Conservation (phyloP, 2,888 invertebrate species). For the Argynnis bischoffii region DNA sequence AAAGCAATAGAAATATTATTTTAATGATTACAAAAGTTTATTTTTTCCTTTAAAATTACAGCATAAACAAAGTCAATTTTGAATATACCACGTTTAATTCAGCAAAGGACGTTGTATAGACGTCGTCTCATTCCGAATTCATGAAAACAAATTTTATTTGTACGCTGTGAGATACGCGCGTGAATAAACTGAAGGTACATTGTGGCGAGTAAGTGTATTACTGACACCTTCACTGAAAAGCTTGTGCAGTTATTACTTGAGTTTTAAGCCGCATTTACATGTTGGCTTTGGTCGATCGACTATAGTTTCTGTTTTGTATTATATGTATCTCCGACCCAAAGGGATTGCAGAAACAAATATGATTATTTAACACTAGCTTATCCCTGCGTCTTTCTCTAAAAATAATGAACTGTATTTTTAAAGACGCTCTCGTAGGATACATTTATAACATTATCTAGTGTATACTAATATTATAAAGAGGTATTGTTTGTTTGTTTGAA, state of each 20-base stretch:
- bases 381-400: no score
- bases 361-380: no score
- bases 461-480: no score
- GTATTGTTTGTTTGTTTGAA: no score
- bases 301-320: neutral
- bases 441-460: no score
- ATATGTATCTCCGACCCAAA: neutral
- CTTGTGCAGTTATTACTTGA: slow-evolving; percentile 9
- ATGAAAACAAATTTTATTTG: slow-evolving; percentile 39
- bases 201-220: slow-evolving; percentile 28
- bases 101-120: slow-evolving; percentile 17
- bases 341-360: no score
- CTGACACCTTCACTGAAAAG: slow-evolving; percentile 10
- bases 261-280: slow-evolving; percentile 14
- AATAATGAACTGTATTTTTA: no score
- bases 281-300: neutral
- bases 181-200: slow-evolving; percentile 25
- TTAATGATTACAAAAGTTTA: no score
- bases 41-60: neutral
- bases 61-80: no score
- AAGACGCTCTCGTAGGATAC: no score
- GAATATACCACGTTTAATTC: slow-evolving; percentile 4
- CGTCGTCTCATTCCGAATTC: slow-evolving; percentile 32
- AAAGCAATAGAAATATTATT: no score
- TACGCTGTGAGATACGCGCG: slow-evolving; percentile 27